phyloP scores from a whole-genome alignment of 2,888 invertebrate species.

The Caprella mutica region DNA sequence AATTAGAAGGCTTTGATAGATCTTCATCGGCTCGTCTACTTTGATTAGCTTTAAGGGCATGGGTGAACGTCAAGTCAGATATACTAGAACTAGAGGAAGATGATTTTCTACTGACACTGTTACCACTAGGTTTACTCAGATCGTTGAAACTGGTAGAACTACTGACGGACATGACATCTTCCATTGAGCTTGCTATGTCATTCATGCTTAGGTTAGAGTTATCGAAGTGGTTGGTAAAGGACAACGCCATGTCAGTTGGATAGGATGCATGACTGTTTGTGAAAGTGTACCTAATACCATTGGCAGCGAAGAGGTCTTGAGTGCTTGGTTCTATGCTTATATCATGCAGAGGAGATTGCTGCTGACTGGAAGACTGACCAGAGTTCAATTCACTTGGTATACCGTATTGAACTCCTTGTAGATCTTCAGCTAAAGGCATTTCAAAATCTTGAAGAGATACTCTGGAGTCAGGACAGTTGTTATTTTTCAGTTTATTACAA shows the following conservation, averaged over 20 bases:
- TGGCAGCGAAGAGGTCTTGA: constrained; percentile 6
- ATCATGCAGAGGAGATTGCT: no score
- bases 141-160: constrained; percentile 8
- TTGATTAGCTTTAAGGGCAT: constrained; percentile 23
- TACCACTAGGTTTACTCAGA: constrained; percentile 11
- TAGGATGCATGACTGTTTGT: background rate
- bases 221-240: constrained; percentile 16
- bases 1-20: no score
- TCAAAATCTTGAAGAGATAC: no score
- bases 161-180: constrained; percentile 26
- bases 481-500: no score
- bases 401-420: no score
- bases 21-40: constrained; percentile 2
- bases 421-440: no score
- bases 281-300: constrained; percentile 1
- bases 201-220: constrained; percentile 33
- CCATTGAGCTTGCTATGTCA: constrained; percentile 28
- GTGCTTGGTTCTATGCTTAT: no score
- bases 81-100: background rate
- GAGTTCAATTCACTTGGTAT: no score
- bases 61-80: constrained; percentile 26
- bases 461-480: no score
- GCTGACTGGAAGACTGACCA: no score
- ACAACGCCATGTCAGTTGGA: constrained; percentile 23
- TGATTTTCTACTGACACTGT: background rate